Evolutionary conservation across 2,113 vertebrate species (phyloP).

Genomic region (Bubo bubo): DNA sequence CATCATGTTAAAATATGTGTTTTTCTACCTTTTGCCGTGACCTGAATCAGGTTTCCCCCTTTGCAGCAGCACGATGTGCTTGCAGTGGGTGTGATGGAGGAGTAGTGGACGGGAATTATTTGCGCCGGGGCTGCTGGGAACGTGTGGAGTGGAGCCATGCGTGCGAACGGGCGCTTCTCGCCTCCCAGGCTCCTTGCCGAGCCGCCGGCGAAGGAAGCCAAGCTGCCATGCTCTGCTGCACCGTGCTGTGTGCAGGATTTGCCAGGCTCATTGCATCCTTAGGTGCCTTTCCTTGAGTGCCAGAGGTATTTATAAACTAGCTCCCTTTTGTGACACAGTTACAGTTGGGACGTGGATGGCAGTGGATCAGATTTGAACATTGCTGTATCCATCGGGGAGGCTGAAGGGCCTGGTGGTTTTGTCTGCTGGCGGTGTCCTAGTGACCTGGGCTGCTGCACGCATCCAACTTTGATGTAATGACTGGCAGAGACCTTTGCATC

Average conservation of each 20-base stretch:
- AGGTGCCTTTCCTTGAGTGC: too few relatives aligned
- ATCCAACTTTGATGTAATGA: background rate
- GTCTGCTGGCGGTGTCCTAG: background rate
- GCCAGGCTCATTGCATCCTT: fast-evolving
- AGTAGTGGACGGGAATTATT: constrained; percentile 68
- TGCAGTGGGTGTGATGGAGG: constrained; percentile 67
- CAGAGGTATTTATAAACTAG: background rate
- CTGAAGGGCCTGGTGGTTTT: background rate
- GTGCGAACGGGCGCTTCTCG: background rate
- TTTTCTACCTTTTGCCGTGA: constrained; percentile 49
- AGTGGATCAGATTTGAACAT: fast-evolving
- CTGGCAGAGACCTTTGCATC: background rate
- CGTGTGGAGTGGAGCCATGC: constrained; percentile 42
- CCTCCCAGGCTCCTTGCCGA: background rate
- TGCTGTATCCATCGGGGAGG: fast-evolving
- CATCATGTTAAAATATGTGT: background rate
- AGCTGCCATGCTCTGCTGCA: background rate
- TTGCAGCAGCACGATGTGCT: constrained; percentile 57
- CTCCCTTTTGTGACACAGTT: background rate
- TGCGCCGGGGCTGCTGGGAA: constrained; percentile 53
- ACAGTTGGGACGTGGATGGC: fast-evolving
- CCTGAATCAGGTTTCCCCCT: constrained; percentile 60
- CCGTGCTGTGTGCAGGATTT: fast-evolving
- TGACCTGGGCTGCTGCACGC: background rate
- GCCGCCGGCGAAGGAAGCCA: background rate